A percentile compares a stretch with the other conserved stretches of the same genome.
Conservation (phyloP, 2,113 vertebrate genomes). For the Conger conger region DNA sequence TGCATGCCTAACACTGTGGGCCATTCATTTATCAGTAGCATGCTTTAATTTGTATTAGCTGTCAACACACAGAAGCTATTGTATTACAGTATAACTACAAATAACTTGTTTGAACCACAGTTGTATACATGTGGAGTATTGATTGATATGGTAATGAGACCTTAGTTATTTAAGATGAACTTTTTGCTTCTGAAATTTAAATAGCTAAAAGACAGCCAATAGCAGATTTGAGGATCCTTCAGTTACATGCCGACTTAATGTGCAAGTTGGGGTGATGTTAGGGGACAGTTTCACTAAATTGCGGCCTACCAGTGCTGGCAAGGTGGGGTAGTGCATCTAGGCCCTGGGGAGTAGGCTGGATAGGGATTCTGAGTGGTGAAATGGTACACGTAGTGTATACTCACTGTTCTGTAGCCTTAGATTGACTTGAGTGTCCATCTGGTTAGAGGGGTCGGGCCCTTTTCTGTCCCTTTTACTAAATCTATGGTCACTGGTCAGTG, state of each 20-base stretch:
- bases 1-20: constrained; percentile 14
- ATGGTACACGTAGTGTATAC: too few species aligned
- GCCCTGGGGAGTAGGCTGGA: too few species aligned
- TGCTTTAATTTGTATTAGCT: background rate
- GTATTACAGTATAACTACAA: background rate
- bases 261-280: background rate
- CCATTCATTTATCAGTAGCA: background rate
- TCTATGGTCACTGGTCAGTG: too few species aligned
- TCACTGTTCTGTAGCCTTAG: too few species aligned
- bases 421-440: too few species aligned
- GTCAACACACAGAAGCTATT: background rate
- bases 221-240: background rate
- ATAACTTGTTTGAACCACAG: background rate
- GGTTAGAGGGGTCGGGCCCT: too few species aligned
- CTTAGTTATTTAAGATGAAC: background rate
- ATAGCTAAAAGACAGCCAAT: background rate
- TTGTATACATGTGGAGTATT: background rate
- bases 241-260: background rate
- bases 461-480: too few species aligned
- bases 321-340: too few species aligned
- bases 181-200: too few species aligned
- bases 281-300: too few species aligned
- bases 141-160: background rate
- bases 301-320: too few species aligned
- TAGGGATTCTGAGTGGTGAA: too few species aligned